These are phyloP conservation scores for Caenorhabditis remanei DNA, from an alignment of 1,140 invertebrate species.

Conservation along the genomic window DNA sequence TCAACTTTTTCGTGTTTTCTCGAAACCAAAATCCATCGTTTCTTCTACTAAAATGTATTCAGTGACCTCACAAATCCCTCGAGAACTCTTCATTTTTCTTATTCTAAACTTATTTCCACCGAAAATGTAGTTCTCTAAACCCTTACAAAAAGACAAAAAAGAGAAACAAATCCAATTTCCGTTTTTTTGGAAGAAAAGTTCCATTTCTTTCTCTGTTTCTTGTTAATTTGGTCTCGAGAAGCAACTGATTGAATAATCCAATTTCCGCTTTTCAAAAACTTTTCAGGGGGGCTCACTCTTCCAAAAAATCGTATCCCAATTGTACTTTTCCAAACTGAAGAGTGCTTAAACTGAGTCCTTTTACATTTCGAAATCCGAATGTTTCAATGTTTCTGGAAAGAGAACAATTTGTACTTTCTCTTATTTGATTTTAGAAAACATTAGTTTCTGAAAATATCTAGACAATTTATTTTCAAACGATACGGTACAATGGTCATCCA, in stretches of 20 bases:
- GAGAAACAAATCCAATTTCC: conserved; percentile 35
- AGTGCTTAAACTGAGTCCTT: neutral
- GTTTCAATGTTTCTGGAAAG: too few relatives aligned
- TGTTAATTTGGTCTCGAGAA: conserved; percentile 25
- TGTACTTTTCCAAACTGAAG: too few relatives aligned
- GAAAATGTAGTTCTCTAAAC: conserved; percentile 32
- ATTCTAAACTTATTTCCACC: conserved; percentile 33
- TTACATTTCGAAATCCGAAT: neutral
- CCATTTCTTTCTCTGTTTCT: conserved; percentile 2
- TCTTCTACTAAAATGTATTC: conserved; percentile 32
- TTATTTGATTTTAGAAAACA: too few relatives aligned
- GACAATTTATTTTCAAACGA: too few relatives aligned
- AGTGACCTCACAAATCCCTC: conserved; percentile 47
- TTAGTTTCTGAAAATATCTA: too few relatives aligned
- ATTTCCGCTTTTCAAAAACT: conserved; percentile 1
- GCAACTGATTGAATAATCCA: neutral
- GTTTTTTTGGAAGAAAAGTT: conserved; percentile 5
- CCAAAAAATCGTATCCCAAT: neutral
- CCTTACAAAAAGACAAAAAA: neutral
- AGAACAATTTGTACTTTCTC: too few relatives aligned
- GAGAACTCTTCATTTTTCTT: conserved; percentile 11
- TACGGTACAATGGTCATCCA: too few relatives aligned
- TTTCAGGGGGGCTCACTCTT: neutral
- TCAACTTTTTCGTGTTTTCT: neutral
- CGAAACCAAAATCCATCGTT: conserved; percentile 34